A percentile compares a stretch with the other conserved stretches of the same genome.
phyloP scores from a whole-genome alignment of 2,113 vertebrate genomes.

The Camelus dromedarius region DNA sequence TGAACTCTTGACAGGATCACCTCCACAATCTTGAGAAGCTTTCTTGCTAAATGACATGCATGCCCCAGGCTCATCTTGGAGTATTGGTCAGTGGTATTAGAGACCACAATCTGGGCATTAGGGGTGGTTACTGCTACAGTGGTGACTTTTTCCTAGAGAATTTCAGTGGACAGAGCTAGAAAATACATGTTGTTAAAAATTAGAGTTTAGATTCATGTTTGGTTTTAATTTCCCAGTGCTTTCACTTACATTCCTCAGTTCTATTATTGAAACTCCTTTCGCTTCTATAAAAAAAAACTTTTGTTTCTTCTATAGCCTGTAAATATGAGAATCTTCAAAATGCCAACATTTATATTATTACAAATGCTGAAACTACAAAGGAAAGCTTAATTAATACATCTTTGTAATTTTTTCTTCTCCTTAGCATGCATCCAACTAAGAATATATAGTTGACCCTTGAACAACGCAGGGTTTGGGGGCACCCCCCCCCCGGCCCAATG shows the following conservation, averaged over 20 bases:
- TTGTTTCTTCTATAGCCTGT: not conserved
- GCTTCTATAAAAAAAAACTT: constrained; percentile 28
- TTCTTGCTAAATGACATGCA: not conserved
- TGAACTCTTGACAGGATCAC: not conserved
- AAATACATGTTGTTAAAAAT: not conserved
- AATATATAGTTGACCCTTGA: not conserved
- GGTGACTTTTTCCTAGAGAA: not conserved
- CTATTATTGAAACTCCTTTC: not conserved
- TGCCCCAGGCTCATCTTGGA: not conserved
- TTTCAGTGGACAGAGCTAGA: not conserved
- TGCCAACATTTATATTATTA: not conserved
- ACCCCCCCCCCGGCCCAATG: not conserved
- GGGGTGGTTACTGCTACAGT: not conserved
- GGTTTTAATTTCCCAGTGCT: not conserved
- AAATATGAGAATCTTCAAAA: not conserved
- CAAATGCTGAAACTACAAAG: not conserved
- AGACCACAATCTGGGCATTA: not conserved
- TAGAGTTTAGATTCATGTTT: not conserved
- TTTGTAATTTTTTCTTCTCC: constrained; percentile 20
- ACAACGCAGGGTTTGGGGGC: not conserved
- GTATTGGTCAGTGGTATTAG: not conserved
- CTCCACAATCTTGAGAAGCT: not conserved
- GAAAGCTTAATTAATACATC: not conserved
- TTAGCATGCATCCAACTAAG: not conserved
- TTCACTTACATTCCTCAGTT: not conserved